Conservation (phyloP, 2,113 vertebrate species). For the Drymodes brunneopygia region DNA sequence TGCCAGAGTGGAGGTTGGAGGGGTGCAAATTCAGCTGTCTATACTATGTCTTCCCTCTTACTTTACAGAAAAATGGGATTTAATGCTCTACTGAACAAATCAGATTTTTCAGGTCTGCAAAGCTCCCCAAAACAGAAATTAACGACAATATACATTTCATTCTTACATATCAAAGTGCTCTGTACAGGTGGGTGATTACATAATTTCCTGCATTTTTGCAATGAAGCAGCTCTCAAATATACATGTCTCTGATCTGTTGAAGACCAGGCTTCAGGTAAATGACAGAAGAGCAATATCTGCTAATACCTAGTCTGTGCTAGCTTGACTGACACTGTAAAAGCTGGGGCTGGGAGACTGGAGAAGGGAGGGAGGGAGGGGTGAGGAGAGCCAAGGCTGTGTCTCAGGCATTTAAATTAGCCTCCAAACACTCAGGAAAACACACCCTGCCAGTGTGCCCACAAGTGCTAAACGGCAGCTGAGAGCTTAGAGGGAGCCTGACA, state of each 20-base stretch:
- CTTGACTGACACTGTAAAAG: not conserved
- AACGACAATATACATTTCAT: not conserved
- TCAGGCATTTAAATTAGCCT: not conserved
- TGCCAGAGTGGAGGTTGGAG: fast-evolving
- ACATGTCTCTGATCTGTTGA: not conserved
- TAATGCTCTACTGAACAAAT: not conserved
- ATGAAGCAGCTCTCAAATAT: not conserved
- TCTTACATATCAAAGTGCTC: not conserved
- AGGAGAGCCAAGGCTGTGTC: not conserved
- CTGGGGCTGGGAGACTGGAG: not conserved
- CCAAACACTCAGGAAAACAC: not conserved
- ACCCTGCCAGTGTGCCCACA: not conserved
- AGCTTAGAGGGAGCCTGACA: not conserved
- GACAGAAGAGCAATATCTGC: not conserved
- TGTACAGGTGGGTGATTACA: not conserved
- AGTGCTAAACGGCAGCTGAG: not conserved
- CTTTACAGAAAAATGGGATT: not conserved
- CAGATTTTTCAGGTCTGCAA: not conserved
- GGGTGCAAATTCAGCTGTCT: not conserved
- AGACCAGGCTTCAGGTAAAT: not conserved
- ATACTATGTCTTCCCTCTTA: not conserved
- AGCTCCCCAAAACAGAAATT: not conserved
- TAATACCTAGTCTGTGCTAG: not conserved
- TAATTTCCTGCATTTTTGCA: not conserved
- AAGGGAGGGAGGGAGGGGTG: not conserved